A percentile compares a stretch with the other conserved stretches of the same genome.
phyloP scores from a whole-genome alignment of 2,113 vertebrate genomes.

The Hypomesus transpacificus region DNA sequence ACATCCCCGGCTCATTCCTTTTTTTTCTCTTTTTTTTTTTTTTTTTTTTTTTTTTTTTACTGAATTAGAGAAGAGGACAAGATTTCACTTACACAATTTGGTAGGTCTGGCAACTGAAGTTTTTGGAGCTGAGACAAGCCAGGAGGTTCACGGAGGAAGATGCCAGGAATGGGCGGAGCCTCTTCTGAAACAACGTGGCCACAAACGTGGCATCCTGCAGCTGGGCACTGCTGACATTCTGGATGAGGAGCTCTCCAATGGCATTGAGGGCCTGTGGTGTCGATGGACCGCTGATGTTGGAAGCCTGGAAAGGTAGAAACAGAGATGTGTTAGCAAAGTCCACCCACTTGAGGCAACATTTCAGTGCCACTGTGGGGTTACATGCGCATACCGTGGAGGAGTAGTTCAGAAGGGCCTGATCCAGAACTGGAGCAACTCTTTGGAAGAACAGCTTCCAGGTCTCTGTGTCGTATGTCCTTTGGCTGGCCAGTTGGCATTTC shows the following conservation, averaged over 20 bases:
- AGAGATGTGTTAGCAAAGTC: neutral
- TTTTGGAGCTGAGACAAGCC: conserved; percentile 40
- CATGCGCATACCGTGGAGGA: conserved; percentile 19
- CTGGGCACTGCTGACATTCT: conserved; percentile 32
- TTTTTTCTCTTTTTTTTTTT: too few relatives aligned
- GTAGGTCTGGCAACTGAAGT: conserved; percentile 57
- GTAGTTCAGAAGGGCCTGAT: conserved; percentile 22
- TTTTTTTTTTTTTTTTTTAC: neutral
- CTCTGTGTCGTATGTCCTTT: neutral
- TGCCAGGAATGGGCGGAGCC: conserved; percentile 41
- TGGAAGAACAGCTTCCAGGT: conserved; percentile 39
- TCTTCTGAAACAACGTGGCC: conserved; percentile 39
- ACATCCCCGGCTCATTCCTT: neutral
- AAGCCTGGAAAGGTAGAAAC: conserved; percentile 14
- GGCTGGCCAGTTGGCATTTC: conserved; percentile 15
- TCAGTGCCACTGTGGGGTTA: neutral
- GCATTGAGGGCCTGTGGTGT: conserved; percentile 30
- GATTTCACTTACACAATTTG: conserved; percentile 48
- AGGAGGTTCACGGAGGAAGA: conserved; percentile 45
- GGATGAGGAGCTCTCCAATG: conserved; percentile 33
- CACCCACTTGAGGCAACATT: neutral
- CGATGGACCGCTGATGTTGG: conserved; percentile 14
- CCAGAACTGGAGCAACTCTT: conserved; percentile 21
- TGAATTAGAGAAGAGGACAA: neutral
- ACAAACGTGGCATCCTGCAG: conserved; percentile 34